Conservation (phyloP, 2,888 invertebrate genomes). For the Thalpophila matura region DNA sequence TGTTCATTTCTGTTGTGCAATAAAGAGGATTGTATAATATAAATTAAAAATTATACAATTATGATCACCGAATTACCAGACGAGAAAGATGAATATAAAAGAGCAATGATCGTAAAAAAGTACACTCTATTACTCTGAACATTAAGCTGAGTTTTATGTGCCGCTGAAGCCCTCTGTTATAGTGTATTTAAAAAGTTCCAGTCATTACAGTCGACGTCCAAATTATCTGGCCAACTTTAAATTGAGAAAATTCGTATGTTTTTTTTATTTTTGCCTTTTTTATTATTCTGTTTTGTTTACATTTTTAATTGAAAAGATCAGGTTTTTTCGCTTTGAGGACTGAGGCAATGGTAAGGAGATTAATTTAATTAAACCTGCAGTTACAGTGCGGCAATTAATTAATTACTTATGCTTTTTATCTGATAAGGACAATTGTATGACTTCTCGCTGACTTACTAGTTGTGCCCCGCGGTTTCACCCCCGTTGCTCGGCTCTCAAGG, state of each 20-base stretch:
- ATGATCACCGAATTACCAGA: conserved; percentile 16
- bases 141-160: conserved; percentile 51
- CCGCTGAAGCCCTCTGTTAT: conserved; percentile 49
- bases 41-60: conserved; percentile 20
- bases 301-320: not conserved
- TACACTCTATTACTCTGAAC: conserved; percentile 30
- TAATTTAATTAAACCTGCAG: too few relatives aligned
- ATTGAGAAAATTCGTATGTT: conserved; percentile 50
- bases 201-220: conserved; percentile 44
- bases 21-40: too few relatives aligned
- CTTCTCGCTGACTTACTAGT: too few relatives aligned
- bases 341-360: not conserved
- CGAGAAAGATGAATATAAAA: conserved; percentile 38
- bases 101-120: conserved; percentile 49
- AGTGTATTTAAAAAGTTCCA: conserved; percentile 62
- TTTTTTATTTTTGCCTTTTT: conserved; percentile 10
- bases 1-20: too few relatives aligned
- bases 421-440: too few relatives aligned
- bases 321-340: not conserved
- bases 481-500: too few relatives aligned
- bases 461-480: too few relatives aligned
- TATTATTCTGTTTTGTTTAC: conserved; percentile 12
- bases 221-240: conserved; percentile 56
- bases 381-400: too few relatives aligned
- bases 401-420: too few relatives aligned